Conservation (phyloP, 53 echinoderm and acorn worm species). For the Stichopus horrens region DNA sequence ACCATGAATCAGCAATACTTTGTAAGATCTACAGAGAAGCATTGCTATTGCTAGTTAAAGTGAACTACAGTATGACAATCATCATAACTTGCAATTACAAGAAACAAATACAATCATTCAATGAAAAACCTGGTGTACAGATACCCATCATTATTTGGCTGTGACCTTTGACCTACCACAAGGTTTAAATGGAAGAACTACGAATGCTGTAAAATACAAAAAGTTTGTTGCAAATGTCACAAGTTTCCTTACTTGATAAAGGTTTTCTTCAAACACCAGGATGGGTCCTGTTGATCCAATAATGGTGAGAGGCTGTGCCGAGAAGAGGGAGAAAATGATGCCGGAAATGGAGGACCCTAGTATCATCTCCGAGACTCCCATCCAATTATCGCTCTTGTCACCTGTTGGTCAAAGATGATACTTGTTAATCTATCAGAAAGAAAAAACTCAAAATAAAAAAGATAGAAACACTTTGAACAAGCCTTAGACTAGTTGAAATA, state of each 20-base stretch:
- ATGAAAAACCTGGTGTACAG: no score
- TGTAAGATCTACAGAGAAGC: no score
- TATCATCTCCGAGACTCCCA: conserved; percentile 94
- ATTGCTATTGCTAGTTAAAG: no score
- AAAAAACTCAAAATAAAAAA: no score
- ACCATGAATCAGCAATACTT: no score
- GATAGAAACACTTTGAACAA: no score
- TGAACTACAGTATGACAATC: no score
- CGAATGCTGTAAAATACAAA: background rate
- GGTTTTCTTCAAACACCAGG: conserved; percentile 95
- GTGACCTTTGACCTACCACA: background rate
- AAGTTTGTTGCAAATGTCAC: background rate
- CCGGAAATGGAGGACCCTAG: conserved; percentile 84
- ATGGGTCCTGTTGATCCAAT: conserved; percentile 95
- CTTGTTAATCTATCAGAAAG: no score
- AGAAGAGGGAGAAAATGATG: conserved; percentile 76
- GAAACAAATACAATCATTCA: no score
- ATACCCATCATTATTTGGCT: no score
- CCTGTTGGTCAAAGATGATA: conserved; percentile 46
- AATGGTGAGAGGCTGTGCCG: conserved; percentile 88
- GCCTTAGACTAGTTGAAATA: no score
- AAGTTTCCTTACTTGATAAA: conserved; percentile 71
- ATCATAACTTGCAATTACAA: no score
- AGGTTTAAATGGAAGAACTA: background rate
- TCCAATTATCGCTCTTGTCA: conserved; percentile 85